A percentile compares a stretch with the other conserved stretches of the same genome.
Conservation (phyloP, 2,888 invertebrate genomes). For the Andrena flavipes region DNA sequence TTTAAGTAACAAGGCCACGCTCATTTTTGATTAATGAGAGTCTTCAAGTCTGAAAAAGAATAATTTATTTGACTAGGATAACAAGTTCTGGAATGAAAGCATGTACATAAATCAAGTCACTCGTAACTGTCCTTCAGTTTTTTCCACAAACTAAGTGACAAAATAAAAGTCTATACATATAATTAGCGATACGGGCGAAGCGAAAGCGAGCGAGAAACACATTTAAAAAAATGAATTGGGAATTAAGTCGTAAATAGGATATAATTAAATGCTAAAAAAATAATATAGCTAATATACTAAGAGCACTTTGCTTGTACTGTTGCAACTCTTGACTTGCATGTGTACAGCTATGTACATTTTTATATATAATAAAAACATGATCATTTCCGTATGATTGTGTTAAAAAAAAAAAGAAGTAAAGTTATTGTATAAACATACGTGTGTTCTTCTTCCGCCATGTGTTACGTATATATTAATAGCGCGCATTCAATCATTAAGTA, state of each 20-base stretch:
- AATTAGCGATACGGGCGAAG: slow-evolving; percentile 71
- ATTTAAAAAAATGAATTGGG: slow-evolving; percentile 73
- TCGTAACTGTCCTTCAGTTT: slow-evolving; percentile 65
- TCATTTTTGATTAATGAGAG: slow-evolving; percentile 44
- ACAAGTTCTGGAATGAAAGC: slow-evolving; percentile 55
- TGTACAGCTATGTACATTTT: slow-evolving; percentile 83
- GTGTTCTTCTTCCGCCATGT: slow-evolving; percentile 56
- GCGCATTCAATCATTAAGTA: slow-evolving; percentile 10
- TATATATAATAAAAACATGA: slow-evolving; percentile 78
- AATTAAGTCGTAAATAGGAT: slow-evolving; percentile 76
- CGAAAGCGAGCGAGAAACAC: slow-evolving; percentile 71
- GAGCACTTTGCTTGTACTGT: slow-evolving; percentile 83
- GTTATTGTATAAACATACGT: slow-evolving; percentile 67
- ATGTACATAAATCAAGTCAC: slow-evolving; percentile 66
- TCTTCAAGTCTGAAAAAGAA: slow-evolving; percentile 62
- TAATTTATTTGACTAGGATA: slow-evolving; percentile 69
- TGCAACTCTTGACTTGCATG: slow-evolving; percentile 82
- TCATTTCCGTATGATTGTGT: slow-evolving; percentile 67
- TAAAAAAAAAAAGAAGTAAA: slow-evolving; percentile 62
- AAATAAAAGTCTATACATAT: slow-evolving; percentile 68
- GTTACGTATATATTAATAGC: background rate
- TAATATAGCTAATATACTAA: slow-evolving; percentile 79
- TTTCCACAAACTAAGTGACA: slow-evolving; percentile 71
- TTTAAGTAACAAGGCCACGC: slow-evolving; percentile 36
- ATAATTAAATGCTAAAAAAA: slow-evolving; percentile 76